These are phyloP conservation scores for Sterrhoptilus dennistouni DNA, from an alignment of 2,113 vertebrate species.

Conservation along the genomic window DNA sequence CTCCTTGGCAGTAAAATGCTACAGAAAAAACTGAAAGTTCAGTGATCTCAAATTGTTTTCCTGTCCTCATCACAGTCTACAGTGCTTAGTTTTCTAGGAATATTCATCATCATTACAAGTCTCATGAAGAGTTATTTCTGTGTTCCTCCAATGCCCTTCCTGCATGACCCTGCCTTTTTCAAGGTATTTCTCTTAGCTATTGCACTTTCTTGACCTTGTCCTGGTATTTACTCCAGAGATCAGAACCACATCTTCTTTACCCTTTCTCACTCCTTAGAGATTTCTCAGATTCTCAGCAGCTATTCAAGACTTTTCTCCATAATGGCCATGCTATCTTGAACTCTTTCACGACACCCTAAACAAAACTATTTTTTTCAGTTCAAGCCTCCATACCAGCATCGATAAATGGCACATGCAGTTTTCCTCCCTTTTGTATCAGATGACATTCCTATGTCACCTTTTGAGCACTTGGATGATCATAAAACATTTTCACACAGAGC, in stretches of 20 bases:
- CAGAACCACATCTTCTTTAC: neutral
- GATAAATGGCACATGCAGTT: neutral
- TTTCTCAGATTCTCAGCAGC: neutral
- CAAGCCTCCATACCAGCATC: neutral
- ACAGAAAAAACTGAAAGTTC: neutral
- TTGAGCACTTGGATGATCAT: neutral
- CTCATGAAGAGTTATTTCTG: neutral
- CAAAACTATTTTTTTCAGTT: neutral
- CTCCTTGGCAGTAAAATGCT: neutral
- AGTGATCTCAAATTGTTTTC: neutral
- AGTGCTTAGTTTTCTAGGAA: neutral
- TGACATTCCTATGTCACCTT: neutral
- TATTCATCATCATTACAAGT: neutral
- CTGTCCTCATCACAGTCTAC: neutral
- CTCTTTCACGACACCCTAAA: neutral
- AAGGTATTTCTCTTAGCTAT: neutral
- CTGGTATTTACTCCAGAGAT: neutral
- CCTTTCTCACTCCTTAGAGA: neutral
- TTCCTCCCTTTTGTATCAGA: neutral
- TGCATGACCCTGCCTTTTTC: neutral
- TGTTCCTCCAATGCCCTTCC: neutral
- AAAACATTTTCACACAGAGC: neutral
- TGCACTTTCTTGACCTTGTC: neutral
- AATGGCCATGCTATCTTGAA: neutral
- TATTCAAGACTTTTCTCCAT: neutral